Percentiles rank a stretch among this genome's conserved stretches.
Evolutionary conservation across 2,888 invertebrate species (phyloP).

Genomic region (Marronus borbonicus): DNA sequence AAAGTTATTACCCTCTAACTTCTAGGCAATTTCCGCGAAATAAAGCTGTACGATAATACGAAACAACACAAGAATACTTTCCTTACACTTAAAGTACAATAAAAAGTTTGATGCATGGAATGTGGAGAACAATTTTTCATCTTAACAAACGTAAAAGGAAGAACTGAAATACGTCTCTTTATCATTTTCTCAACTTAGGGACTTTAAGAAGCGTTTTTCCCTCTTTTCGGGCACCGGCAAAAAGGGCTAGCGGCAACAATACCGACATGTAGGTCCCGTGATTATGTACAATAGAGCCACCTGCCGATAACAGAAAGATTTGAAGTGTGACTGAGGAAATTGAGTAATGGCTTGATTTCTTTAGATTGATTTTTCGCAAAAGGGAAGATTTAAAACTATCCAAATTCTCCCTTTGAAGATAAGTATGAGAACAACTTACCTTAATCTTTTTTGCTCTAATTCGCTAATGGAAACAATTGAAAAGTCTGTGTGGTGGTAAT

Average conservation of each 20-base stretch:
- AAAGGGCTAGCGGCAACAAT: slow-evolving; percentile 42
- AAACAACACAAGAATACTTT: slow-evolving; percentile 6
- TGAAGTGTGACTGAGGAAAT: not conserved
- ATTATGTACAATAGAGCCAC: slow-evolving; percentile 52
- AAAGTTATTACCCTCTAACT: not conserved
- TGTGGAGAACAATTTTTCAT: slow-evolving; percentile 40
- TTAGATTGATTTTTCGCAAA: not conserved
- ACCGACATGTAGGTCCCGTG: slow-evolving; percentile 6
- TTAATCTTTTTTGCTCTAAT: too few relatives aligned
- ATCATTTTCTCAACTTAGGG: slow-evolving; percentile 41
- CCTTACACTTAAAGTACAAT: slow-evolving; percentile 7
- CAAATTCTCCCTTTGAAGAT: too few relatives aligned
- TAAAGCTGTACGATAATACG: slow-evolving; percentile 13
- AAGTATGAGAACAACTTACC: too few relatives aligned
- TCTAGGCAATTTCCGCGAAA: not conserved
- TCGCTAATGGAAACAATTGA: too few relatives aligned
- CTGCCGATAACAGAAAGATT: slow-evolving; percentile 31
- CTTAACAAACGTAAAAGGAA: slow-evolving; percentile 23
- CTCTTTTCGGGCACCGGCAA: slow-evolving; percentile 11
- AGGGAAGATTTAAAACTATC: not conserved
- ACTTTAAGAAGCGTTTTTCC: slow-evolving; percentile 43
- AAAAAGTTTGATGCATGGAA: slow-evolving; percentile 36
- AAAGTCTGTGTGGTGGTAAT: too few relatives aligned
- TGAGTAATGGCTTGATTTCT: slow-evolving; percentile 13
- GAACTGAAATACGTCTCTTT: slow-evolving; percentile 13